A percentile compares a stretch with the other conserved stretches of the same genome.
Evolutionary conservation across 2,797 vertebrate genomes (phyloP).

Genomic region (Botia almorhae): DNA sequence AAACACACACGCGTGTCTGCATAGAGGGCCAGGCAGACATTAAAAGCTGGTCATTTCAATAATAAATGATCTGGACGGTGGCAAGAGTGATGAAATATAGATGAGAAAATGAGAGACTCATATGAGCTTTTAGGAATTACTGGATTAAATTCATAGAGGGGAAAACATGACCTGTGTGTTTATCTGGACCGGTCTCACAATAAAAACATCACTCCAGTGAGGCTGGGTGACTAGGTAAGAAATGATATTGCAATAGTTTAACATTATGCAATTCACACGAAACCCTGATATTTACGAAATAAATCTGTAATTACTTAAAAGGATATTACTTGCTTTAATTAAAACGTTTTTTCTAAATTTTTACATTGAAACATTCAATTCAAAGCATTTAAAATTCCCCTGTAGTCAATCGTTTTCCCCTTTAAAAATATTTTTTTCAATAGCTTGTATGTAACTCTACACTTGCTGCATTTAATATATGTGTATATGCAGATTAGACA

Average conservation of each 20-base stretch:
- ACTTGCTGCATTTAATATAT: too few species aligned
- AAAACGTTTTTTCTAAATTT: too few species aligned
- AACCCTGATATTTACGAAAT: too few species aligned
- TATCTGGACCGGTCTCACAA: background rate
- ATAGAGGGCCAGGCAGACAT: constrained; percentile 36
- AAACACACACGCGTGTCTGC: constrained; percentile 15
- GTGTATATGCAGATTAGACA: too few species aligned
- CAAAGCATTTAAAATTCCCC: too few species aligned
- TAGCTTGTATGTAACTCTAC: too few species aligned
- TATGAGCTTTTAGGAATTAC: constrained; percentile 35
- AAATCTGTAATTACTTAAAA: too few species aligned
- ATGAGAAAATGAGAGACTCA: constrained; percentile 61
- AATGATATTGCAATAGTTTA: background rate
- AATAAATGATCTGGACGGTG: constrained; percentile 78
- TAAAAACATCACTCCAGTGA: background rate
- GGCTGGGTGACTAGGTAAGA: background rate
- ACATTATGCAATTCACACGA: too few species aligned
- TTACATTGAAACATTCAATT: too few species aligned
- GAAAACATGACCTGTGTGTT: constrained; percentile 25
- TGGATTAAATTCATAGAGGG: constrained; percentile 30
- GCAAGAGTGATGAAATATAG: constrained; percentile 73
- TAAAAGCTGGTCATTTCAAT: constrained; percentile 74
- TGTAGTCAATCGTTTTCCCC: too few species aligned
- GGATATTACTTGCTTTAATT: background rate
- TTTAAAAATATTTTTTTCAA: too few species aligned